A percentile compares a stretch with the other conserved stretches of the same genome.
These are phyloP conservation scores for Lagodon rhomboides DNA, from an alignment of 2,797 vertebrate genomes.

Conservation along the genomic window DNA sequence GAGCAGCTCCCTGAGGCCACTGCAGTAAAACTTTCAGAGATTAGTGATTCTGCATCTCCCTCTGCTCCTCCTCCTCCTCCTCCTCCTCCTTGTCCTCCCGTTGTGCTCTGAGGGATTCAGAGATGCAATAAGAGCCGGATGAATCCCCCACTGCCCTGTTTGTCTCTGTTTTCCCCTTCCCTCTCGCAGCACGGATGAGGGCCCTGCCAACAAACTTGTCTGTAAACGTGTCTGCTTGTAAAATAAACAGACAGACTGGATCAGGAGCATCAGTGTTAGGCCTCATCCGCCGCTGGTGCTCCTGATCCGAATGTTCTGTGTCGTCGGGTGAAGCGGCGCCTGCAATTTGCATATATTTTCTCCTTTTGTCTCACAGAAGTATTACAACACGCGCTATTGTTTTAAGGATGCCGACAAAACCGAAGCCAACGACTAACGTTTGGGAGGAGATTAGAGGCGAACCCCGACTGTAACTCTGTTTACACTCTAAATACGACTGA, in stretches of 20 bases:
- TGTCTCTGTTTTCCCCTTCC: conserved; percentile 47
- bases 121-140: conserved; percentile 55
- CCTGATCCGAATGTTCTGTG: conserved; percentile 22
- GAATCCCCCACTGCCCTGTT: conserved; percentile 54
- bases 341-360: conserved; percentile 45
- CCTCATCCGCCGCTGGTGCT: conserved; percentile 15
- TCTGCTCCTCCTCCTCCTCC: conserved; percentile 20
- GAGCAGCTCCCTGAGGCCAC: conserved; percentile 41
- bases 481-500: conserved; percentile 36
- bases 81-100: conserved; percentile 36
- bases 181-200: conserved; percentile 32
- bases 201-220: conserved; percentile 32
- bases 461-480: conserved; percentile 29
- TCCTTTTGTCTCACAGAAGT: conserved; percentile 32
- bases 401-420: conserved; percentile 23
- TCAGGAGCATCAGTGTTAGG: conserved; percentile 29
- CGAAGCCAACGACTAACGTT: conserved; percentile 30
- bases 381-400: conserved; percentile 38
- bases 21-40: conserved; percentile 46
- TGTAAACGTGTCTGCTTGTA: conserved; percentile 41
- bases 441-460: conserved; percentile 43
- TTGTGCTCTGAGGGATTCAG: conserved; percentile 47
- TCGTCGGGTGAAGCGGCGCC: neutral
- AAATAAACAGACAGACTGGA: conserved; percentile 47
- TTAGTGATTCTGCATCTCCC: conserved; percentile 31